phyloP scores from a whole-genome alignment of 2,113 vertebrate species.

The Stigmatopora nigra region DNA sequence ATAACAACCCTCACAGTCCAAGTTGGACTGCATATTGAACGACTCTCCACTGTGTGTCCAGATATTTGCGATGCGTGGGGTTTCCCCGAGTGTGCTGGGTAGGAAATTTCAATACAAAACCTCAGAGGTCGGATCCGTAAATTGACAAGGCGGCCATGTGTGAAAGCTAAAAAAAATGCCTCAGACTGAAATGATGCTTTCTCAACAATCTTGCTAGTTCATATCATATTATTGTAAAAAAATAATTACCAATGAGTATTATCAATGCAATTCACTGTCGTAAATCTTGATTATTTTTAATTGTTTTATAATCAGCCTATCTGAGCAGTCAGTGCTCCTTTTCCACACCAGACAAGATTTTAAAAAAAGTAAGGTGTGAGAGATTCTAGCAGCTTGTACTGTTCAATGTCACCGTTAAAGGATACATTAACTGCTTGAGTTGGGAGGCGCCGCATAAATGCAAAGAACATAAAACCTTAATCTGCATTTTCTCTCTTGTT shows the following conservation, averaged over 20 bases:
- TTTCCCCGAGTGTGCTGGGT: background rate
- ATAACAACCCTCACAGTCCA: slow-evolving; percentile 19
- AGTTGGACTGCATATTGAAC: slow-evolving; percentile 21
- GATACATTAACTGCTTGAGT: background rate
- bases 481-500: background rate
- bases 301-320: too few relatives aligned
- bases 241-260: background rate
- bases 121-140: background rate
- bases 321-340: background rate
- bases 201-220: background rate
- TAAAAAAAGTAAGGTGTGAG: background rate
- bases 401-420: slow-evolving; percentile 1
- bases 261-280: too few relatives aligned
- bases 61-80: slow-evolving; percentile 1
- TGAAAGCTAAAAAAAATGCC: background rate
- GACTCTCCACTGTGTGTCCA: slow-evolving; percentile 8
- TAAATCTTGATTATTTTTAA: background rate
- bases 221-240: background rate
- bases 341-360: background rate
- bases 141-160: background rate
- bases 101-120: background rate
- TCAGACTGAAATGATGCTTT: background rate
- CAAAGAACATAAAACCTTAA: background rate
- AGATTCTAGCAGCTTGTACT: slow-evolving; percentile 1
- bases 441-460: background rate